Evolutionary conservation across 2,113 vertebrate genomes (phyloP).

Genomic region (Phylloscopus trochiloides): DNA sequence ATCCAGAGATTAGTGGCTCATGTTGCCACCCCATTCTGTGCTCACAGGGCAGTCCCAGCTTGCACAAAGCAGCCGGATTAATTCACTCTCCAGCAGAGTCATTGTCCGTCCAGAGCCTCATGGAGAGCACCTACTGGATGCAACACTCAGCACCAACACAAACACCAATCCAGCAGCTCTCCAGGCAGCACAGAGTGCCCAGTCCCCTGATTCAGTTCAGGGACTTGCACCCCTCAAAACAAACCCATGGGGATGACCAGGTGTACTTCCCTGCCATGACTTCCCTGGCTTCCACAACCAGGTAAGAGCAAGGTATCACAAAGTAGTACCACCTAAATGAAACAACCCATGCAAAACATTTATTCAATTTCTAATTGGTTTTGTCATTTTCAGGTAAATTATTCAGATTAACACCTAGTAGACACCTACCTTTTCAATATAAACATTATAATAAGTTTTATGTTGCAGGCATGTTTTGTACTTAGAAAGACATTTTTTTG

Average conservation of each 20-base stretch:
- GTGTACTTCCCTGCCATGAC: not conserved
- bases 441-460: not conserved
- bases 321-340: not conserved
- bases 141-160: not conserved
- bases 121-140: accelerated
- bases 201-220: not conserved
- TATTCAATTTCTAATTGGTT: not conserved
- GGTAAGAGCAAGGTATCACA: not conserved
- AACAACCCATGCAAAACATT: not conserved
- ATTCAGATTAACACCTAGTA: not conserved
- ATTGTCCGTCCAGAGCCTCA: accelerated
- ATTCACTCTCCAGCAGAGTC: not conserved
- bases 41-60: not conserved
- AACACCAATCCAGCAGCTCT: not conserved
- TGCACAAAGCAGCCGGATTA: not conserved
- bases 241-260: not conserved
- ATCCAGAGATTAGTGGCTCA: not conserved
- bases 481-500: not conserved
- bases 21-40: not conserved
- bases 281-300: not conserved
- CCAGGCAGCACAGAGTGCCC: not conserved
- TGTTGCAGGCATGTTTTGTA: not conserved
- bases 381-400: not conserved
- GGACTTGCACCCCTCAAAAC: not conserved
- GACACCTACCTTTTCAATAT: not conserved